A percentile compares a stretch with the other conserved stretches of the same genome.
These are phyloP conservation scores for Jordanella pulchra DNA, from an alignment of 2,797 vertebrate species.

Conservation along the genomic window DNA sequence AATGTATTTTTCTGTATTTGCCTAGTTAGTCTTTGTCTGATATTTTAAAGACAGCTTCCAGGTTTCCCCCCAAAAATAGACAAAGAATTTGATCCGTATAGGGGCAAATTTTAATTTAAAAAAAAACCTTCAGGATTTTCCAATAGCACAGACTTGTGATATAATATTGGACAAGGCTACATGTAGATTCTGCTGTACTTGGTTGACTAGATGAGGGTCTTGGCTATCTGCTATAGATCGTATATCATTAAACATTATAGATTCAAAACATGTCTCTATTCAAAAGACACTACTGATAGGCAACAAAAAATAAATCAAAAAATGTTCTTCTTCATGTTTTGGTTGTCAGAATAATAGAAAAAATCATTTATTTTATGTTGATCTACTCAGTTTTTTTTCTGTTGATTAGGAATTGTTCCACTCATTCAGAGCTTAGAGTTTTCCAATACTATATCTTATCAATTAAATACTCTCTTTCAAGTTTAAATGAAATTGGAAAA, in stretches of 20 bases:
- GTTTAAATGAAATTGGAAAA: no score
- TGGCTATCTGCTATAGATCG: conserved; percentile 16
- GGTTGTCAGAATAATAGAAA: conserved; percentile 1
- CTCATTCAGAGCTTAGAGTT: no score
- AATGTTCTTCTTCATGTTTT: neutral
- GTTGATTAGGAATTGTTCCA: neutral
- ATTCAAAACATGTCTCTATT: conserved; percentile 1
- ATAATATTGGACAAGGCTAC: conserved; percentile 25
- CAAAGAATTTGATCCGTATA: neutral
- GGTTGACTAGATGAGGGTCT: conserved; percentile 34
- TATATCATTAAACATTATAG: conserved; percentile 13
- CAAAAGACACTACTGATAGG: neutral
- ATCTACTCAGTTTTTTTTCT: neutral
- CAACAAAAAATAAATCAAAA: conserved; percentile 4
- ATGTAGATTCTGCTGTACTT: conserved; percentile 3
- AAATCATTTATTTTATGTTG: neutral
- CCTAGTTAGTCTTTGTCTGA: neutral
- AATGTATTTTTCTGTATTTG: neutral
- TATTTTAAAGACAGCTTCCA: neutral
- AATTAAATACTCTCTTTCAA: no score
- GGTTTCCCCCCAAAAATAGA: neutral
- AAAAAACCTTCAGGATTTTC: neutral
- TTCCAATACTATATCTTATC: no score
- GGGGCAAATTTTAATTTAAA: neutral
- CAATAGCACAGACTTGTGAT: neutral